phyloP scores from a whole-genome alignment of 2,797 vertebrate genomes.

The Onychomys arenicola region DNA sequence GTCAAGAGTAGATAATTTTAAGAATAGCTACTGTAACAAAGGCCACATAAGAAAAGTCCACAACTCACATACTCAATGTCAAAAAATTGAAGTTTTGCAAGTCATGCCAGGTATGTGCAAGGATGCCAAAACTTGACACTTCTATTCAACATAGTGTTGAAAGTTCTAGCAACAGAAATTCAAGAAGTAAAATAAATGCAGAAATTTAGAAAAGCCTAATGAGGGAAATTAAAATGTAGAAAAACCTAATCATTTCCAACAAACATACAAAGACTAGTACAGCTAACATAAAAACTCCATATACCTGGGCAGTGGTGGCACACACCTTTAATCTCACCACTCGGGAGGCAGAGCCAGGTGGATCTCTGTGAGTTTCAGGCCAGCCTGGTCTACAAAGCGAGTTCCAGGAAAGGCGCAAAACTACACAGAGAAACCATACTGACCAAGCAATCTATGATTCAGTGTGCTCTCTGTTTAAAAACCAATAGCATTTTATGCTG shows the following conservation, averaged over 20 bases:
- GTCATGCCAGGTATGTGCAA: not conserved
- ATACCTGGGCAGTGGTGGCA: no score
- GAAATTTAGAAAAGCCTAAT: not conserved
- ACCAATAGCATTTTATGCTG: not conserved
- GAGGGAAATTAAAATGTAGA: not conserved
- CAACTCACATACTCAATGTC: not conserved
- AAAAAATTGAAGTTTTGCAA: not conserved
- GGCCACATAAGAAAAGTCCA: not conserved
- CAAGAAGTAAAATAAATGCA: not conserved
- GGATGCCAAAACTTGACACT: no score
- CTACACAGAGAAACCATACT: no score
- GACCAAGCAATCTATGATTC: not conserved
- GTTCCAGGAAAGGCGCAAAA: no score
- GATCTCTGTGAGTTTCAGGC: no score
- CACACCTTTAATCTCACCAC: no score
- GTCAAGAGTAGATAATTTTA: not conserved
- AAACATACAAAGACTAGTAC: not conserved
- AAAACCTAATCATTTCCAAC: not conserved
- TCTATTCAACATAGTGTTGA: not conserved
- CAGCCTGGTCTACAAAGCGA: no score
- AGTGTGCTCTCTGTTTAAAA: not conserved
- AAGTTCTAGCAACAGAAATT: not conserved
- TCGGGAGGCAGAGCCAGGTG: no score
- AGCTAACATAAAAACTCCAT: not conserved
- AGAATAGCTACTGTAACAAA: not conserved